Base-by-base conservation (phyloP, 1,140 invertebrate species). In the Diachasmimorpha longicaudata region DNA sequence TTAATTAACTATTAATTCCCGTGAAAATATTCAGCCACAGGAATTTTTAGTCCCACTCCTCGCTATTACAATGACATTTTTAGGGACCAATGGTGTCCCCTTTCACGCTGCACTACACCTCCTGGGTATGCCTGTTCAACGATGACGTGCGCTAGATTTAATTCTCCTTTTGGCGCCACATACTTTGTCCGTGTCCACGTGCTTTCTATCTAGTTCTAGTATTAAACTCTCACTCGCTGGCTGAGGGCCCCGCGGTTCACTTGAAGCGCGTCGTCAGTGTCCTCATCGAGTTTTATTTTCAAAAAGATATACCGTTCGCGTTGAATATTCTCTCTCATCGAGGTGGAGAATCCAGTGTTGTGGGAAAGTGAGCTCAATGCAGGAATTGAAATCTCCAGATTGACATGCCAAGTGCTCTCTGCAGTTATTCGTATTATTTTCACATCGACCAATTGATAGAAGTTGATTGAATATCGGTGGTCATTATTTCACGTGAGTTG, bases 201-300 rank as follows among this genome's bases (percentile, higher is more conserved):
- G 77, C 77, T 78, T 78, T 78, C 71, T 76, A 31, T 78, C 71
- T 76, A 52, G 48, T 52, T 78, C 71, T 76, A 52, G 48, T 52
- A 52, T 52, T 52, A 52, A 74, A 39, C 37, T 78, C 67, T 44
- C 58, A 48, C 36, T 74, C 63, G 25, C 68, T 48, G 70, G 37
- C 25, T 14, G 48, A 52, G 48, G 36, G 39, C 44, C 11, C 19
- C 21, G 19, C 16, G 71, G 63, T 76, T 78, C 72, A 13, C 44
- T 46, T 46, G n/a, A 52, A 6, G 48, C 48, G 48, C n/a, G n/a
- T 52, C 48, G 19, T n/a, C n/a, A n/a, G n/a, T n/a, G 48, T 52
- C 6, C 48, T 52, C 48, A 3, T 52, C 48, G 48, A 42, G 48
- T 52, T 9, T n/a, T n/a, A n/a, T 52, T n/a, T 52, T 52, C 48